Evolutionary conservation across 2,113 vertebrate genomes (phyloP).

Genomic region (Melospiza melodia): DNA sequence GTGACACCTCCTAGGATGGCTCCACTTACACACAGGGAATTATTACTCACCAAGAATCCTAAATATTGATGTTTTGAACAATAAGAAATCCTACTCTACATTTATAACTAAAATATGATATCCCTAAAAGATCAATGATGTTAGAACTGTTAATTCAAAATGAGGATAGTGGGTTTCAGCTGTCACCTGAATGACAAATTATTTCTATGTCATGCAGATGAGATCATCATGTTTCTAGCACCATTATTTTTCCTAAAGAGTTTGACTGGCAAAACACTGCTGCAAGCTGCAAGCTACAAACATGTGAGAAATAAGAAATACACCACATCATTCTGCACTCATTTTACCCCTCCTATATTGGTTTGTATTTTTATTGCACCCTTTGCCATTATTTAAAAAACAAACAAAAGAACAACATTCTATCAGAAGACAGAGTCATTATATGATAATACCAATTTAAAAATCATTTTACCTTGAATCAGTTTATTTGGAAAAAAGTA

Average conservation of each 20-base stretch:
- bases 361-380: neutral
- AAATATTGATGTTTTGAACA: neutral
- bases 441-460: neutral
- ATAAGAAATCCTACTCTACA: neutral
- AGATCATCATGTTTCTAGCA: neutral
- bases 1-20: neutral
- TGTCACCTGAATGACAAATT: neutral
- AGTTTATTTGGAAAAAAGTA: neutral
- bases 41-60: neutral
- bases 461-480: neutral
- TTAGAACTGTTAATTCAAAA: neutral
- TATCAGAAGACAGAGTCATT: neutral
- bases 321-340: neutral
- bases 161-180: neutral
- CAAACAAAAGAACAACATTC: neutral
- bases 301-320: neutral
- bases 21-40: neutral
- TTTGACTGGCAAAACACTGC: neutral
- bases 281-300: neutral
- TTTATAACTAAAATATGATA: neutral
- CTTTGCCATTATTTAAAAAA: neutral
- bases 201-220: neutral
- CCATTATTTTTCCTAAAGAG: neutral
- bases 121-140: neutral
- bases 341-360: neutral